phyloP scores from a whole-genome alignment of 2,888 invertebrate species.

The Chydorus sphaericus region DNA sequence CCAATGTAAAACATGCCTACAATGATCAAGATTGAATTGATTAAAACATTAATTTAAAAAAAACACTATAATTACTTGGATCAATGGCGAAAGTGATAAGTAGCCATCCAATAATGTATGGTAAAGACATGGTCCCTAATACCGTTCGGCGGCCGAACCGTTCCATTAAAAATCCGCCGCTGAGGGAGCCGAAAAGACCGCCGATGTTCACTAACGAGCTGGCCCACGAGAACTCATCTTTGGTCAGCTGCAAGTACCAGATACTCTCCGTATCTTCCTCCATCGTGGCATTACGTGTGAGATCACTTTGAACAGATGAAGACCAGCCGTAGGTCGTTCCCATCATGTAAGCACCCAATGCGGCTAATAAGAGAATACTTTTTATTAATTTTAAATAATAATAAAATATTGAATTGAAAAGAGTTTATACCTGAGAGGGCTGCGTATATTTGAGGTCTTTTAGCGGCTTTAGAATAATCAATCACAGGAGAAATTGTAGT shows the following conservation, averaged over 20 bases:
- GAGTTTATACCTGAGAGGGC: no score
- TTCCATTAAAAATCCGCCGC: slow-evolving; percentile 35
- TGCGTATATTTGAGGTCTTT: no score
- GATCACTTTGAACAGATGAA: slow-evolving; percentile 36
- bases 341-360: slow-evolving; percentile 60
- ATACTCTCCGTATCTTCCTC: background rate
- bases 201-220: slow-evolving; percentile 40
- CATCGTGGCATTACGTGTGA: background rate
- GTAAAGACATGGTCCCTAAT: slow-evolving; percentile 37
- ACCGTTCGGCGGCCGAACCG: slow-evolving; percentile 38
- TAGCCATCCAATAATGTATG: slow-evolving; percentile 42
- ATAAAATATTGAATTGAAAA: no score
- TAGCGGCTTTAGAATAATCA: no score
- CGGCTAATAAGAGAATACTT: slow-evolving; percentile 40
- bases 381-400: no score
- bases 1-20: slow-evolving; percentile 33
- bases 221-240: slow-evolving; percentile 33
- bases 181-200: slow-evolving; percentile 35
- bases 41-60: no score
- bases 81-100: slow-evolving; percentile 36
- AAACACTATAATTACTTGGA: no score
- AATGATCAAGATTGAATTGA: no score
- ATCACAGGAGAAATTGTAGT: no score
- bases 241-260: slow-evolving; percentile 1
- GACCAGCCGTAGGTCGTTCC: slow-evolving; percentile 67